A percentile compares a stretch with the other conserved stretches of the same genome.
Evolutionary conservation across 23 tunicate species (phyloP).

Genomic region (Halocynthia roretzi): DNA sequence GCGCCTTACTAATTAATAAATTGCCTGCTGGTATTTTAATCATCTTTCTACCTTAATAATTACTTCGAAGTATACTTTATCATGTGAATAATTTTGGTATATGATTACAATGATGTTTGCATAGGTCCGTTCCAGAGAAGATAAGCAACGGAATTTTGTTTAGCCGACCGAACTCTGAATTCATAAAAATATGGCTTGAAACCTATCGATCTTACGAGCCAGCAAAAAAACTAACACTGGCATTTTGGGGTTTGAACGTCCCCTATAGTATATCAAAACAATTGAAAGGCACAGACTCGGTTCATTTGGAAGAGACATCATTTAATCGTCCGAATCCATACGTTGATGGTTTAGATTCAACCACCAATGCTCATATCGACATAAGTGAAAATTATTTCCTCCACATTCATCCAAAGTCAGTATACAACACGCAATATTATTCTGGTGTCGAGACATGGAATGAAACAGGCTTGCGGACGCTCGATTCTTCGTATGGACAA

Average conservation of each 20-base stretch:
- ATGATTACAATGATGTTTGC: no score
- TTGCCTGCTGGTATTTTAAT: no score
- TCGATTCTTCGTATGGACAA: constrained; percentile 37
- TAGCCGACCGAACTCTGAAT: constrained; percentile 22
- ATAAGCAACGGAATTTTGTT: constrained; percentile 57
- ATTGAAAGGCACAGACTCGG: background rate
- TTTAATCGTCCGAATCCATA: constrained; percentile 58
- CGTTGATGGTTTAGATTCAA: constrained; percentile 36
- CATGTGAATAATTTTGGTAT: no score
- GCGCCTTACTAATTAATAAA: no score
- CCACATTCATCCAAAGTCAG: constrained; percentile 38
- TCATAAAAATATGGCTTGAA: constrained; percentile 26
- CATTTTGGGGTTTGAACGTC: constrained; percentile 45
- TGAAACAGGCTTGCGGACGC: constrained; percentile 26
- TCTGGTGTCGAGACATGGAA: constrained; percentile 2
- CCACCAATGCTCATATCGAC: constrained; percentile 30
- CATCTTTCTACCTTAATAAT: no score
- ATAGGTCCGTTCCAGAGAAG: constrained; percentile 28
- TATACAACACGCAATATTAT: constrained; percentile 5
- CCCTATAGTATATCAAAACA: constrained; percentile 22
- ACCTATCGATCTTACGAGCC: constrained; percentile 23
- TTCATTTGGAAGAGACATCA: constrained; percentile 35
- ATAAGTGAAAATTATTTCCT: constrained; percentile 30
- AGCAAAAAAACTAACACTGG: background rate
- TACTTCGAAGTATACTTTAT: no score